These are phyloP conservation scores for Plectropomus leopardus DNA, from an alignment of 2,113 vertebrate genomes.

Conservation along the genomic window DNA sequence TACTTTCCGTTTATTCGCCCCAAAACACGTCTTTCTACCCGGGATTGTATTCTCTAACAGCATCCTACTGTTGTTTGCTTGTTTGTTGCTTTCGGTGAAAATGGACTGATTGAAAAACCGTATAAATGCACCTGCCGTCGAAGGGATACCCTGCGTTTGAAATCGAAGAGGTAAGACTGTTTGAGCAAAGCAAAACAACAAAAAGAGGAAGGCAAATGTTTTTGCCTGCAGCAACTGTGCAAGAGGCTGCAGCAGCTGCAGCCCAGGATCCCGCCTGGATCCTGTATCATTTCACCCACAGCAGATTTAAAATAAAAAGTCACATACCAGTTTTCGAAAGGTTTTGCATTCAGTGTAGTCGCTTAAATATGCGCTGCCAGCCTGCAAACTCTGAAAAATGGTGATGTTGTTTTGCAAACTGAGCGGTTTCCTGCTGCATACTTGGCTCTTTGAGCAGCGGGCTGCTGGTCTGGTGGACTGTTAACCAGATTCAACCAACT, in stretches of 20 bases:
- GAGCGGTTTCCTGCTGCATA: slow-evolving; percentile 56
- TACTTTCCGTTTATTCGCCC: not conserved
- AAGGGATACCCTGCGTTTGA: slow-evolving; percentile 29
- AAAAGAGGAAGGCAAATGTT: not conserved
- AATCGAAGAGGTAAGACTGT: slow-evolving; percentile 71
- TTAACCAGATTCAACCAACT: not conserved
- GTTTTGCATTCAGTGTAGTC: not conserved
- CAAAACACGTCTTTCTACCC: slow-evolving; percentile 6
- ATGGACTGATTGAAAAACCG: slow-evolving; percentile 58
- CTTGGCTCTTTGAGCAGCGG: not conserved
- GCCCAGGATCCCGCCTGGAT: slow-evolving; percentile 60
- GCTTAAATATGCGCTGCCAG: not conserved
- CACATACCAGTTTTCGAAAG: not conserved
- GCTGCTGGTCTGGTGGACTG: not conserved
- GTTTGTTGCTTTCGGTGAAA: slow-evolving; percentile 31
- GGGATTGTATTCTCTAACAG: slow-evolving; percentile 21
- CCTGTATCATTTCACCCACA: not conserved
- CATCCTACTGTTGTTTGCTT: slow-evolving; percentile 46
- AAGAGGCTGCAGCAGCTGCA: slow-evolving; percentile 68
- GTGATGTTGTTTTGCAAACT: slow-evolving; percentile 43
- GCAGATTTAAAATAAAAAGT: not conserved
- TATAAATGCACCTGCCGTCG: slow-evolving; percentile 76
- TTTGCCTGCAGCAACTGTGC: slow-evolving; percentile 33
- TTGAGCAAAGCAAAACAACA: not conserved
- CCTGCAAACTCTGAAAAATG: slow-evolving; percentile 43